phyloP scores from a whole-genome alignment of 2,888 invertebrate species.

The Incurvaria masculella region DNA sequence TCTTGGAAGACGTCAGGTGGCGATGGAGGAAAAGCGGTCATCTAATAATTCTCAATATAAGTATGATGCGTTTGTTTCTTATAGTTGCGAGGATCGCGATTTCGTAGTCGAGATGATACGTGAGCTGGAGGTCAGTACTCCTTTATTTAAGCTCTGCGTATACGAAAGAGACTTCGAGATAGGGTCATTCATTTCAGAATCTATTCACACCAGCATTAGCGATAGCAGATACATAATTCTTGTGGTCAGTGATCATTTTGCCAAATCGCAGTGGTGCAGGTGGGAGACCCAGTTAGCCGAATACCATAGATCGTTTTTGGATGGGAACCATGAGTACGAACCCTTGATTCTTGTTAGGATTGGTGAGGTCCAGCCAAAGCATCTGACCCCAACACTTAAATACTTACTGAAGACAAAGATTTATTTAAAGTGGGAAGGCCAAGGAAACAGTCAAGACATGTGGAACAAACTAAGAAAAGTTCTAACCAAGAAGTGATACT shows the following conservation, averaged over 20 bases:
- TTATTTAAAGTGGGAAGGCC: slow-evolving; percentile 60
- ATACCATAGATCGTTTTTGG: slow-evolving; percentile 59
- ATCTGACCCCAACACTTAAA: slow-evolving; percentile 58
- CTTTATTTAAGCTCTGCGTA: slow-evolving; percentile 62
- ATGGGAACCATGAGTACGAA: slow-evolving; percentile 54
- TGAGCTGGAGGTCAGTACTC: slow-evolving; percentile 58
- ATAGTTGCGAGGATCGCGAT: slow-evolving; percentile 57
- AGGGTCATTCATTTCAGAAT: slow-evolving; percentile 62
- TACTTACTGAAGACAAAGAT: slow-evolving; percentile 62
- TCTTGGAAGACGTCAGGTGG: slow-evolving; percentile 36
- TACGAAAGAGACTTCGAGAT: slow-evolving; percentile 68
- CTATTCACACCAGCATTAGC: slow-evolving; percentile 61
- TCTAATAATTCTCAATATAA: slow-evolving; percentile 30
- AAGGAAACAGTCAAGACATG: slow-evolving; percentile 39
- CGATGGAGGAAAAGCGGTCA: slow-evolving; percentile 18
- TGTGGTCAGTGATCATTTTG: slow-evolving; percentile 64
- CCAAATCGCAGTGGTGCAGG: slow-evolving; percentile 69
- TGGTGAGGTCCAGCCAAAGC: slow-evolving; percentile 53
- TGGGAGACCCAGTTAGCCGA: slow-evolving; percentile 69
- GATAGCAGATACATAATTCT: slow-evolving; percentile 63
- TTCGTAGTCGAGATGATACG: slow-evolving; percentile 60
- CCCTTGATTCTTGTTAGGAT: slow-evolving; percentile 61
- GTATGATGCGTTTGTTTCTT: slow-evolving; percentile 61
- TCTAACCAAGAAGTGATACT: slow-evolving; percentile 21
- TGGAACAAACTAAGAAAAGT: slow-evolving; percentile 41